These are phyloP conservation scores for Cavia porcellus DNA, from an alignment of 2,113 vertebrate species.

Conservation along the genomic window DNA sequence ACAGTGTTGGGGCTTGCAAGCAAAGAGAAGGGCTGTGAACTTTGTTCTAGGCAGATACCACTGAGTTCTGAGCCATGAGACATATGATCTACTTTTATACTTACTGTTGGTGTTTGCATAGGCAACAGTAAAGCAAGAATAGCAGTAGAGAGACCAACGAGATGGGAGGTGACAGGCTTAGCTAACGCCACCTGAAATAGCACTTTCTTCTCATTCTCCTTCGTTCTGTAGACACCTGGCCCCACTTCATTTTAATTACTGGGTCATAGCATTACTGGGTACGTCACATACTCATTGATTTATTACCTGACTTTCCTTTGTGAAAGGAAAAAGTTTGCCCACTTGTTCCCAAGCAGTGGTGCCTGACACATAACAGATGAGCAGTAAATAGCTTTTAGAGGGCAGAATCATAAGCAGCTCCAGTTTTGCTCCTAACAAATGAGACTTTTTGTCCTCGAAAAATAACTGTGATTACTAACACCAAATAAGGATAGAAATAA, in stretches of 20 bases:
- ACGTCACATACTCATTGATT: background rate
- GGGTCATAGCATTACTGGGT: background rate
- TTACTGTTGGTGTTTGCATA: background rate
- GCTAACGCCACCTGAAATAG: background rate
- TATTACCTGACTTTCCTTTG: background rate
- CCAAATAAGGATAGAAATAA: slow-evolving; percentile 42
- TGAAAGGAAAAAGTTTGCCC: background rate
- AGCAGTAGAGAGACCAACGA: background rate
- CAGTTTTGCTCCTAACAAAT: background rate
- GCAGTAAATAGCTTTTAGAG: background rate
- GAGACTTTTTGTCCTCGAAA: slow-evolving; percentile 34
- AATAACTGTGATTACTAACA: slow-evolving; percentile 39
- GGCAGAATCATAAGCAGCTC: background rate
- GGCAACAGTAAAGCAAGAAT: background rate
- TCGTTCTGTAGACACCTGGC: background rate
- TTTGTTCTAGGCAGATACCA: background rate
- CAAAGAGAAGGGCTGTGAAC: background rate
- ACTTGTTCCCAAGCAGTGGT: background rate
- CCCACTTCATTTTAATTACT: slow-evolving; percentile 15
- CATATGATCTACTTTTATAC: background rate
- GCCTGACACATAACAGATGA: background rate
- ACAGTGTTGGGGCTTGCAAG: background rate
- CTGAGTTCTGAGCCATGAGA: background rate
- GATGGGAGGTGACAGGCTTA: background rate
- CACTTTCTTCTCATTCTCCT: background rate